Evolutionary conservation across 2,797 vertebrate species (phyloP).

Genomic region (Sebastes wilsoni): DNA sequence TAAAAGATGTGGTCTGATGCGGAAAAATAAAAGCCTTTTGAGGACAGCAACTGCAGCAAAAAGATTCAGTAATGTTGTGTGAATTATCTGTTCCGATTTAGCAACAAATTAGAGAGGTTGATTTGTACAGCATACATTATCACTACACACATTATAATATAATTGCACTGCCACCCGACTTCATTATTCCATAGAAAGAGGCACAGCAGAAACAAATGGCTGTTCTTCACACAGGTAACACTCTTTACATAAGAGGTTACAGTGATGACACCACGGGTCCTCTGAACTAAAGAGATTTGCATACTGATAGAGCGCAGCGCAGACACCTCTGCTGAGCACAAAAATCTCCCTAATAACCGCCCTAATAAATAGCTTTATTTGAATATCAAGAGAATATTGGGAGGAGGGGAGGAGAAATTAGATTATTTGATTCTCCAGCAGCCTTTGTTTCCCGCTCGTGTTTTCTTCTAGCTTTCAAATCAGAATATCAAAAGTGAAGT

Average conservation of each 20-base stretch:
- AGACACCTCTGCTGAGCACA: constrained; percentile 30
- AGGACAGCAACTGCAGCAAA: not conserved
- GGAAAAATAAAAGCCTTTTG: not conserved
- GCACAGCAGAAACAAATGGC: constrained; percentile 36
- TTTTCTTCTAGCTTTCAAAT: constrained; percentile 23
- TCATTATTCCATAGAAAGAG: constrained; percentile 51
- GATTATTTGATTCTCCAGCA: constrained; percentile 31
- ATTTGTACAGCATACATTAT: constrained; percentile 45
- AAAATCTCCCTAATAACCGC: constrained; percentile 58
- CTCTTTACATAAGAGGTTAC: constrained; percentile 65
- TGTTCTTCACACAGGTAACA: constrained; percentile 45
- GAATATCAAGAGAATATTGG: constrained; percentile 69
- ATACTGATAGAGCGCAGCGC: constrained; percentile 69
- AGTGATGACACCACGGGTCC: constrained; percentile 55
- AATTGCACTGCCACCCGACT: constrained; percentile 40
- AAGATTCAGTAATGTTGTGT: not conserved
- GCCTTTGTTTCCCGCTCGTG: constrained; percentile 24
- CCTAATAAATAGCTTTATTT: constrained; percentile 54
- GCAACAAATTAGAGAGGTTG: constrained; percentile 30
- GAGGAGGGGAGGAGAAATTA: constrained; percentile 26
- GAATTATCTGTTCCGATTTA: constrained; percentile 9
- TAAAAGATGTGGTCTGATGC: not conserved
- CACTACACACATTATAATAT: constrained; percentile 19
- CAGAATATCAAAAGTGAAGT: constrained; percentile 31
- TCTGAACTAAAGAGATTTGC: constrained; percentile 69